Conservation (phyloP, 2,113 vertebrate species). For the Crotalus viridis region DNA sequence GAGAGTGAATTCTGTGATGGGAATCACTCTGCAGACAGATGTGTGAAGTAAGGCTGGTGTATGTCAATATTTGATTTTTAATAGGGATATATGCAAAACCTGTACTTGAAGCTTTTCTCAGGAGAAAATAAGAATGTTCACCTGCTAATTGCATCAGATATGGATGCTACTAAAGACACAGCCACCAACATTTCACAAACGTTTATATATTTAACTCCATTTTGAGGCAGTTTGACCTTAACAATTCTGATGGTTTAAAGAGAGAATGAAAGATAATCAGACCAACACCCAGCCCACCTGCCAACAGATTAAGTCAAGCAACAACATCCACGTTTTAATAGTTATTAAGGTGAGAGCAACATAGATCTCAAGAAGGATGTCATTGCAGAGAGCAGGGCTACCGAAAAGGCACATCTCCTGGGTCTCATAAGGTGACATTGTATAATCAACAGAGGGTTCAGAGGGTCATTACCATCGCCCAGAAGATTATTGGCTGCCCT, state of each 20-base stretch:
- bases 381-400: not conserved
- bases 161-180: not conserved
- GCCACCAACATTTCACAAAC: not conserved
- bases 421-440: not conserved
- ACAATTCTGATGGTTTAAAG: not conserved
- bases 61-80: not conserved
- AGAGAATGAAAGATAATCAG: not conserved
- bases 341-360: not conserved
- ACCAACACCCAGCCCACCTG: not conserved
- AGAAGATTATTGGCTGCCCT: too few relatives aligned
- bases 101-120: not conserved
- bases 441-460: not conserved
- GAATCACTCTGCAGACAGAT: not conserved
- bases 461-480: too few relatives aligned
- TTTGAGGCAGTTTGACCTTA: not conserved
- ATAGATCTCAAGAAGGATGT: not conserved
- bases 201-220: not conserved
- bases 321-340: not conserved
- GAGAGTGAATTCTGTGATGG: not conserved
- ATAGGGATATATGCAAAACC: not conserved
- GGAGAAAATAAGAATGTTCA: not conserved
- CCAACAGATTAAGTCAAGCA: not conserved
- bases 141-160: not conserved
- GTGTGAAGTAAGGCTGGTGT: not conserved
- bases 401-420: not conserved